Conservation (phyloP, 2,888 invertebrate species). For the Tupiocoris notatus region DNA sequence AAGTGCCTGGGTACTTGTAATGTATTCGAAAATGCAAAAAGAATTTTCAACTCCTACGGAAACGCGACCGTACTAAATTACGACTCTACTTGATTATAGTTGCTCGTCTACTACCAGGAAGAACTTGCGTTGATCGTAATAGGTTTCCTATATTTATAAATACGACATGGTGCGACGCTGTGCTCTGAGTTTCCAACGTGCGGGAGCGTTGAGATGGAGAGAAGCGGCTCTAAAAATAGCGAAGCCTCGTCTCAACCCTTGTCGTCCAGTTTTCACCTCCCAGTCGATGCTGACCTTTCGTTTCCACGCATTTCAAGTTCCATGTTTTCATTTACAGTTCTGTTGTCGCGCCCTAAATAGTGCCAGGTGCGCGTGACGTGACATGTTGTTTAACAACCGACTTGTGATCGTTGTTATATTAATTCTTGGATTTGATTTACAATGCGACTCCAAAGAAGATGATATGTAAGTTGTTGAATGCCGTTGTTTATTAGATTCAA, state of each 20-base stretch:
- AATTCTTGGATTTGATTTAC: constrained; percentile 14
- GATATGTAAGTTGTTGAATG: constrained; percentile 31
- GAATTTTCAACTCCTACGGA: no score
- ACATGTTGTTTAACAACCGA: constrained; percentile 8
- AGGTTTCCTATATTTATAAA: neutral
- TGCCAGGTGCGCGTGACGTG: neutral
- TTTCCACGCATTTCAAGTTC: neutral
- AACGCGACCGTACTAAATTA: no score
- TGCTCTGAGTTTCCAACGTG: neutral
- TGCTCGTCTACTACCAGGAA: no score
- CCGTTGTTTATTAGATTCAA: no score
- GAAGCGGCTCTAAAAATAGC: neutral
- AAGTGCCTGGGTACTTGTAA: no score
- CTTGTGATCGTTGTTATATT: neutral
- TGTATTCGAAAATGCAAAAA: no score
- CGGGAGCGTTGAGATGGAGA: neutral
- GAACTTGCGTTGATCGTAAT: no score
- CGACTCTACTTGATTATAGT: no score
- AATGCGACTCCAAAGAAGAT: constrained; percentile 27
- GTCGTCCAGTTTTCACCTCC: neutral
- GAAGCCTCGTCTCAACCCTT: neutral
- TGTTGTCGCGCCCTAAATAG: neutral
- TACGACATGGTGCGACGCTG: neutral
- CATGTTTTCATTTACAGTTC: neutral
- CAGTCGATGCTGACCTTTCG: neutral